Evolutionary conservation across 2,888 invertebrate genomes (phyloP).

Genomic region (Neria commutata): DNA sequence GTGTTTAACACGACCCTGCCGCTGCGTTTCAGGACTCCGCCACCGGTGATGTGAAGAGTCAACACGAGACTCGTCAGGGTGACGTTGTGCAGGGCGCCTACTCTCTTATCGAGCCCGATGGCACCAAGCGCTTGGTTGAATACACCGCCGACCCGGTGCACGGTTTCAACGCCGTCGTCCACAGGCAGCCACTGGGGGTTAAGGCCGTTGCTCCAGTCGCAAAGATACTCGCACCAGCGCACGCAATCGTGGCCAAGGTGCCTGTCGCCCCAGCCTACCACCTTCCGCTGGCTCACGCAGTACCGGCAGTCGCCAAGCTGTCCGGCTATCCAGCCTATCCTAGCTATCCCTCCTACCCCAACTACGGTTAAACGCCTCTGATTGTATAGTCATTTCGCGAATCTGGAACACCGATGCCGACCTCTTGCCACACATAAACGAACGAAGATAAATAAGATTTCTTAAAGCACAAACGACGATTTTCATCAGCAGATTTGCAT

Average conservation of each 20-base stretch:
- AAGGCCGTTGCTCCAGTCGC: conserved; percentile 59
- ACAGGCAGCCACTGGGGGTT: conserved; percentile 62
- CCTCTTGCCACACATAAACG: conserved; percentile 26
- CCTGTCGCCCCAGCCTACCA: too few relatives aligned
- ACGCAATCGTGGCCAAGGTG: conserved; percentile 41
- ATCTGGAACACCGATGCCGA: conserved; percentile 24
- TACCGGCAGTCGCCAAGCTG: conserved; percentile 36
- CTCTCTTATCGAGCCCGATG: conserved; percentile 66
- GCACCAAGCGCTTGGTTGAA: conserved; percentile 65
- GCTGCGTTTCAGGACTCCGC: conserved; percentile 55
- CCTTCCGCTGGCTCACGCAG: conserved; percentile 8
- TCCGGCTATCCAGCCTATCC: conserved; percentile 35
- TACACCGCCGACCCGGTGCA: conserved; percentile 67
- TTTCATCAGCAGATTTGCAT: background rate
- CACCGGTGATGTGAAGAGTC: conserved; percentile 66
- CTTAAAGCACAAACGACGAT: conserved; percentile 9
- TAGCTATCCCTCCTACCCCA: conserved; percentile 26
- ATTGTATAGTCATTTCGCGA: conserved; percentile 43
- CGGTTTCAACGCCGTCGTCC: conserved; percentile 68
- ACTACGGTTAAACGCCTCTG: conserved; percentile 33
- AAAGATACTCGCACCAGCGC: conserved; percentile 49
- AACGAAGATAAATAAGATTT: conserved; percentile 5
- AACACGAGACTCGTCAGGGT: conserved; percentile 65
- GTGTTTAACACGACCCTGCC: background rate
- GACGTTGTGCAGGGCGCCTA: conserved; percentile 67